Evolutionary conservation across 64 coral and sea anemone species (phyloP).

Genomic region (Montipora cactus): DNA sequence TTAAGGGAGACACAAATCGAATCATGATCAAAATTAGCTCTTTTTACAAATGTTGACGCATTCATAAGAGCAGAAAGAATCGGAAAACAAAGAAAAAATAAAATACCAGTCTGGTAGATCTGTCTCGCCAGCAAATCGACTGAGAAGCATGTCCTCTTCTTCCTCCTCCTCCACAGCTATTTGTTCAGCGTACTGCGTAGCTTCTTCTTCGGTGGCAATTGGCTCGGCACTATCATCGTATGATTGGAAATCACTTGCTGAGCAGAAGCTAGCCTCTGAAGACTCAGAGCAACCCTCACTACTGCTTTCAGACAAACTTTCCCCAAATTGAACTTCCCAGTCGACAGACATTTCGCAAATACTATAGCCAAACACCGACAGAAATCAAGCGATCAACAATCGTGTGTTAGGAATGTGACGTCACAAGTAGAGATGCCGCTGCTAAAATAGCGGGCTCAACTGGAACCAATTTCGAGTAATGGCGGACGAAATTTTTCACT

Average conservation of each 20-base stretch:
- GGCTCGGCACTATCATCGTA: slow-evolving; percentile 19
- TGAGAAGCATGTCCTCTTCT: background rate
- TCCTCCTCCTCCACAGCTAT: slow-evolving; percentile 6
- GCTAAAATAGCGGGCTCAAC: background rate
- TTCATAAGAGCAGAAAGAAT: slow-evolving; percentile 6
- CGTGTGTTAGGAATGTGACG: background rate
- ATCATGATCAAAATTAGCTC: no score
- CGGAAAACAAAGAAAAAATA: background rate
- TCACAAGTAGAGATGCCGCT: background rate
- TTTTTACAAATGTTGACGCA: background rate
- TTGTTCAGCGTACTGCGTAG: background rate
- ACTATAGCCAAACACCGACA: no score
- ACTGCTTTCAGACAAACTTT: background rate
- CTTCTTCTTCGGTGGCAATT: slow-evolving; percentile 24
- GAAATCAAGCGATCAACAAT: background rate
- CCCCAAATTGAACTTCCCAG: background rate
- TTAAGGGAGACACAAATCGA: background rate
- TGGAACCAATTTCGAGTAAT: background rate
- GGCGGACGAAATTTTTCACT: background rate
- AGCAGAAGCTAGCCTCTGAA: background rate
- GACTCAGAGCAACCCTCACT: background rate
- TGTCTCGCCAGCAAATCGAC: background rate
- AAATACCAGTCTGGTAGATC: background rate
- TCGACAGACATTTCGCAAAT: background rate
- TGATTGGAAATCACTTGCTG: background rate